These are phyloP conservation scores for Melanerpes formicivorus DNA, from an alignment of 2,113 vertebrate species.

Conservation along the genomic window DNA sequence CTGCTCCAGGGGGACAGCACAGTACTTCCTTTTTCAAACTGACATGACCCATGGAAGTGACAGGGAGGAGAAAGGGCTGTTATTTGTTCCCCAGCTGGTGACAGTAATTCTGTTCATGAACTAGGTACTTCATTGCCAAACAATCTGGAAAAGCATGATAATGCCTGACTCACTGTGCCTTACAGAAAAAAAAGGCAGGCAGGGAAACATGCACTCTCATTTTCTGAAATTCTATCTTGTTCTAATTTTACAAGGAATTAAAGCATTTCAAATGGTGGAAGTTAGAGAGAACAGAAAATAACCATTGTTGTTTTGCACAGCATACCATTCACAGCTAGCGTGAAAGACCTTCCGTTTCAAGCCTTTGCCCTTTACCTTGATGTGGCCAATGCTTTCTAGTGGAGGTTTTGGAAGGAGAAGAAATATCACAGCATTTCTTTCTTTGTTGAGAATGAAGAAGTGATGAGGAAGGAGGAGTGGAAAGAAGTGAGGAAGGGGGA, in stretches of 20 bases:
- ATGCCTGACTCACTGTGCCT: slow-evolving; percentile 45
- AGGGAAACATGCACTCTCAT: slow-evolving; percentile 39
- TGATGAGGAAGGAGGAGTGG: slow-evolving; percentile 74
- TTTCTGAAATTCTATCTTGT: slow-evolving; percentile 72
- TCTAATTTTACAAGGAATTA: slow-evolving; percentile 74
- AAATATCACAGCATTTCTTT: slow-evolving; percentile 91
- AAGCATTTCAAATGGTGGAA: slow-evolving; percentile 66
- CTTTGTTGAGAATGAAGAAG: slow-evolving; percentile 88
- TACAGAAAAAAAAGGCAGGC: slow-evolving; percentile 12
- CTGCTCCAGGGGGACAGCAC: background rate
- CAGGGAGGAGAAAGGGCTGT: slow-evolving; percentile 42
- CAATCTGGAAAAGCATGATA: slow-evolving; percentile 59
- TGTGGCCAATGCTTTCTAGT: slow-evolving; percentile 89
- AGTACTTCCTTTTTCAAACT: background rate
- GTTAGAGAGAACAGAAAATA: slow-evolving; percentile 62
- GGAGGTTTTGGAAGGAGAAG: slow-evolving; percentile 91
- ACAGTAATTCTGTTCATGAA: slow-evolving; percentile 59
- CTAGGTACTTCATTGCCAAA: slow-evolving; percentile 56
- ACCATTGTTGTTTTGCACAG: slow-evolving; percentile 72
- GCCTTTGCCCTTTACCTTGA: slow-evolving; percentile 91
- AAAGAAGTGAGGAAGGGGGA: slow-evolving; percentile 70
- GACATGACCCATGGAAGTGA: background rate
- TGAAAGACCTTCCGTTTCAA: slow-evolving; percentile 90
- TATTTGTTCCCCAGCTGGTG: slow-evolving; percentile 52
- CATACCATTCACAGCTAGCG: slow-evolving; percentile 88